These are phyloP conservation scores for Cryptocheilus praepositus DNA, from an alignment of 2,888 invertebrate species.

Conservation along the genomic window DNA sequence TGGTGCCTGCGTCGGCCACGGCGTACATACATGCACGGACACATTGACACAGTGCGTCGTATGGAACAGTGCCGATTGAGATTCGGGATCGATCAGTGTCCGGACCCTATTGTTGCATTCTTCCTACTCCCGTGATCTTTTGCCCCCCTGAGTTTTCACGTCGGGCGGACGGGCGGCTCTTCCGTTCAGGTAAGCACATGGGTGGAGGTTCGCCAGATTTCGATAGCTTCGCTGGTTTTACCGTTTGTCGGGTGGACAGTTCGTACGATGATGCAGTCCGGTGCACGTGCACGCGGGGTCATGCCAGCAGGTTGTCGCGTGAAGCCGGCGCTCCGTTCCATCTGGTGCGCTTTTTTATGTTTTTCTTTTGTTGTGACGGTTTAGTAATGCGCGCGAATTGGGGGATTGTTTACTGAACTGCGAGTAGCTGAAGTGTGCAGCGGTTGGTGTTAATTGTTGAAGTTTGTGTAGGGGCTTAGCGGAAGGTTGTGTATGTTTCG, in stretches of 20 bases:
- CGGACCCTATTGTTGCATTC: constrained; percentile 40
- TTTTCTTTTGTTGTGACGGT: constrained; percentile 5
- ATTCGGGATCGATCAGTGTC: constrained; percentile 35
- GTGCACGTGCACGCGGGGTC: constrained; percentile 52
- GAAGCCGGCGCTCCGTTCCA: constrained; percentile 52
- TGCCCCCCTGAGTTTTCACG: too few species aligned
- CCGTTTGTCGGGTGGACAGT: too few species aligned
- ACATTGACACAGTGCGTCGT: constrained; percentile 31
- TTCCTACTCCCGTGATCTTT: background rate
- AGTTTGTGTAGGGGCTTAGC: too few species aligned
- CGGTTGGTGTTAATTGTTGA: too few species aligned
- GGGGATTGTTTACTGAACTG: too few species aligned
- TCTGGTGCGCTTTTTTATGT: constrained; percentile 43
- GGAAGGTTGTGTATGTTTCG: too few species aligned
- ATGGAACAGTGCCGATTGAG: constrained; percentile 38
- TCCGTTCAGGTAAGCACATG: too few species aligned
- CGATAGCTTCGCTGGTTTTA: too few species aligned
- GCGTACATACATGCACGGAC: background rate
- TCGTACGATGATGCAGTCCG: constrained; percentile 8
- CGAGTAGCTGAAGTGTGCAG: too few species aligned
- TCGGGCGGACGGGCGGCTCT: too few species aligned
- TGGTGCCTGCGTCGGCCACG: constrained; percentile 34
- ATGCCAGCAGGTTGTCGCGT: constrained; percentile 37
- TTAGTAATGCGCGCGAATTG: too few species aligned
- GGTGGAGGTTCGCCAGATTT: too few species aligned